Conservation (phyloP, 2,113 vertebrate species). For the Gambusia affinis region DNA sequence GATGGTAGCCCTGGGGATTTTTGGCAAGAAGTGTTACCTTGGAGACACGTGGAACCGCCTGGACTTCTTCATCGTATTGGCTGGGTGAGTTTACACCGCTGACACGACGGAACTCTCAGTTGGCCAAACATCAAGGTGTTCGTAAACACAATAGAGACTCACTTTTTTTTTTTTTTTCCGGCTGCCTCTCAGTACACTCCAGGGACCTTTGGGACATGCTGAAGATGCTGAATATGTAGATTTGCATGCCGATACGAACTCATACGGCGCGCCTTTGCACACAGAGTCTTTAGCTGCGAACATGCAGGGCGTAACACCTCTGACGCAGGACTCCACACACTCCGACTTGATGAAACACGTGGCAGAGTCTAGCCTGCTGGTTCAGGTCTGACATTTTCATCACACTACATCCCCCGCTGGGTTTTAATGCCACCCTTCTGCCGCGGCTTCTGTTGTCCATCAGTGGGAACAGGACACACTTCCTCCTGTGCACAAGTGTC, state of each 20-base stretch:
- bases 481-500: constrained; percentile 15
- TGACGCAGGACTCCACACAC: neutral
- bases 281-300: too few relatives aligned
- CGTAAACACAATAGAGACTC: neutral
- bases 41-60: constrained; percentile 99
- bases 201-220: neutral
- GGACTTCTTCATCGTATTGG: constrained; percentile 97
- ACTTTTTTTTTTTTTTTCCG: neutral
- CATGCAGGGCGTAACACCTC: neutral
- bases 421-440: constrained; percentile 71
- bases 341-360: constrained; percentile 64
- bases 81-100: constrained; percentile 85
- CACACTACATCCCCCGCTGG: constrained; percentile 55
- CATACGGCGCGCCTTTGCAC: too few relatives aligned
- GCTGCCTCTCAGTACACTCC: neutral
- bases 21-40: constrained; percentile 97
- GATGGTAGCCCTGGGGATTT: constrained; percentile 98
- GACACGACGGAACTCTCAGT: constrained; percentile 21
- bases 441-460: constrained; percentile 65
- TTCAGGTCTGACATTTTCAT: constrained; percentile 70
- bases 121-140: neutral
- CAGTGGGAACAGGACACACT: constrained; percentile 42
- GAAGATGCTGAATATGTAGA: neutral
- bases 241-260: too few relatives aligned
- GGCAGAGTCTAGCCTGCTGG: constrained; percentile 56